Base-by-base conservation (phyloP, 2,888 invertebrate species). In the Apodemia mormo region DNA sequence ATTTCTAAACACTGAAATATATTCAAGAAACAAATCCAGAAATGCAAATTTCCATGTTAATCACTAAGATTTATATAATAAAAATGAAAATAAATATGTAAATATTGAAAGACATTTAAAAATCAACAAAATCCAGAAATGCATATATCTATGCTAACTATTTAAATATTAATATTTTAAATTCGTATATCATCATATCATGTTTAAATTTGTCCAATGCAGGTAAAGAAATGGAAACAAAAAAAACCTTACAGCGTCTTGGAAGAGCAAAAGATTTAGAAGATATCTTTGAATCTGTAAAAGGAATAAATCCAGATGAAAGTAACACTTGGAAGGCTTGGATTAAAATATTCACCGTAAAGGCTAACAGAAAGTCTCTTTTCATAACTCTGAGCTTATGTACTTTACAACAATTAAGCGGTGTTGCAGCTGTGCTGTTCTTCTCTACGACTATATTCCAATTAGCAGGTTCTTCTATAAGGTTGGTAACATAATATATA, bases 281-380 rank as follows among this genome's bases (percentile, higher is more conserved):
- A 0, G 81, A 76, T 61, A 77, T 82, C 0, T 83, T 84, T 40
- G 83, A 82, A 2, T 80, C 82, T 0, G 83, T 83, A 0, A 77
- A 73, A 10, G 82, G 81, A 6, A 79, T 73, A 0, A 79, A 76
- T 0, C 80, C 81, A 0, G 71, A 76, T 6, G 82, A 82, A 66
- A 80, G 76, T 0, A 70, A 73, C 56, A 80, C 75, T 43, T 81
- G 82, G 81, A 83, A 80, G 70, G 80, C 81, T 0, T 85, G 84
- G 83, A 75, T 80, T 4, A 81, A 84, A 72, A 83, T 84, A 65
- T 84, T 85, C 66, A 82, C 85, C 1, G 81, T 81, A 7, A 84
- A 81, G 66, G 75, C 81, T 0, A 85, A 85, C 52, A 79, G 84
- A 22, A 75, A 76, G 54, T 80, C 83, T 0, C 76, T 85, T 3